These are phyloP conservation scores for Corvus moneduloides DNA, from an alignment of 2,113 vertebrate genomes.

Conservation along the genomic window DNA sequence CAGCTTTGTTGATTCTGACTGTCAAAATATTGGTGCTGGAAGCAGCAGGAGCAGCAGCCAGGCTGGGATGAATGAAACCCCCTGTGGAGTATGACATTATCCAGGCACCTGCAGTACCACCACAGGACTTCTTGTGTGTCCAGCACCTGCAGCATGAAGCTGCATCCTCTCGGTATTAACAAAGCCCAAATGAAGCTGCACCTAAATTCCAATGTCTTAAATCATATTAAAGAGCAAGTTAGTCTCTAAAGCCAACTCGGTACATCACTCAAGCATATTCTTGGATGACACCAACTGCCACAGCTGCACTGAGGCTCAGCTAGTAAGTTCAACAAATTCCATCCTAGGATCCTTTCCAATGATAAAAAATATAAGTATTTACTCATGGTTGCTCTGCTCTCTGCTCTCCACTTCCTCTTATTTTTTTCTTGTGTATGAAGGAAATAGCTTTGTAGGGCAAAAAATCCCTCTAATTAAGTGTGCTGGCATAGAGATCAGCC, in stretches of 20 bases:
- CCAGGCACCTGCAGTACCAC: background rate
- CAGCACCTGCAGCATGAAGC: background rate
- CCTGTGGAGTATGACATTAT: background rate
- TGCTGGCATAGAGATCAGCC: background rate
- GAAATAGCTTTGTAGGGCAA: background rate
- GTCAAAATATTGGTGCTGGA: background rate
- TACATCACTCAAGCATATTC: background rate
- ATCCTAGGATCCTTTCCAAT: background rate
- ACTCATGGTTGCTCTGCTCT: background rate
- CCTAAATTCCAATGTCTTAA: background rate
- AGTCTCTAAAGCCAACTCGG: background rate
- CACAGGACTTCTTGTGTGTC: background rate
- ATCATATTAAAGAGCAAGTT: background rate
- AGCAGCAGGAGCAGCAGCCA: background rate
- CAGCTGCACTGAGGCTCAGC: background rate
- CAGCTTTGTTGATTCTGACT: background rate
- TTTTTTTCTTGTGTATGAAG: background rate
- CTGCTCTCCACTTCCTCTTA: accelerated
- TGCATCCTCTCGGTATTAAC: background rate
- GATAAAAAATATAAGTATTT: background rate
- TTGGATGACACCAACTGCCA: background rate
- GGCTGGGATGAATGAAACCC: background rate
- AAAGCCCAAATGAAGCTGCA: background rate
- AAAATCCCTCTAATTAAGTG: background rate
- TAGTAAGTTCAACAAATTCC: background rate